Percentiles rank a stretch among this genome's conserved stretches.
Evolutionary conservation across 1,140 invertebrate genomes (phyloP).

Genomic region (Daktulosphaira vitifoliae): DNA sequence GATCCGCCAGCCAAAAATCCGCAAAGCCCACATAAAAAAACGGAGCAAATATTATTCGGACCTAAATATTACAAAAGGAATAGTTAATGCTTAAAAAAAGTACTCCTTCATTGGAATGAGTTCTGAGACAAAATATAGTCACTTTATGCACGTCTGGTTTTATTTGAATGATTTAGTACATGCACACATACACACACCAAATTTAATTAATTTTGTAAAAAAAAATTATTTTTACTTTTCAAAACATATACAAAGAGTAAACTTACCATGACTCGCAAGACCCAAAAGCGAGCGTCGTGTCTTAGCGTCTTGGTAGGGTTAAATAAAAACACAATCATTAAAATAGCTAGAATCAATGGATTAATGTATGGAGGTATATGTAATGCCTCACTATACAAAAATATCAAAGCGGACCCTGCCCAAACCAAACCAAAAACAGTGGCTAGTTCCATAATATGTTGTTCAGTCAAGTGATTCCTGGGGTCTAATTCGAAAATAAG

Average conservation of each 20-base stretch:
- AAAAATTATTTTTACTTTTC: too few species aligned
- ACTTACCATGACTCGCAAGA: constrained; percentile 64
- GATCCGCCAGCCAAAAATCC: constrained; percentile 99
- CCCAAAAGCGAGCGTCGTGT: constrained; percentile 82
- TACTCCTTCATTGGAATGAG: too few species aligned
- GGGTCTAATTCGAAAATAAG: constrained; percentile 98
- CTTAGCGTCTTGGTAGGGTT: constrained; percentile 90
- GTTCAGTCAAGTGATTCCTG: constrained; percentile 89
- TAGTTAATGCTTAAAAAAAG: too few species aligned
- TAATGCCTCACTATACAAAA: constrained; percentile 75
- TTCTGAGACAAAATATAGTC: too few species aligned
- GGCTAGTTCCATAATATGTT: constrained; percentile 93
- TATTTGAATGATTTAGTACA: too few species aligned
- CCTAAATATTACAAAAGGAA: constrained; percentile 5
- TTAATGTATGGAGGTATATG: constrained; percentile 84
- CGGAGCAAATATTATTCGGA: constrained; percentile 53
- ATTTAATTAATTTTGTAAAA: too few species aligned
- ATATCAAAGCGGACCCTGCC: constrained; percentile 74
- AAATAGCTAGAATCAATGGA: constrained; percentile 72
- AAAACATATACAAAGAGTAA: too few species aligned
- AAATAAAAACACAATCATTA: constrained; percentile 82
- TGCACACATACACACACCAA: too few species aligned
- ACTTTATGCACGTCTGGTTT: too few species aligned
- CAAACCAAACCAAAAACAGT: constrained; percentile 92
- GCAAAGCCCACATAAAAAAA: constrained; percentile 95